A percentile compares a stretch with the other conserved stretches of the same genome.
Evolutionary conservation across 2,113 vertebrate species (phyloP).

Genomic region (Scopus umbretta): DNA sequence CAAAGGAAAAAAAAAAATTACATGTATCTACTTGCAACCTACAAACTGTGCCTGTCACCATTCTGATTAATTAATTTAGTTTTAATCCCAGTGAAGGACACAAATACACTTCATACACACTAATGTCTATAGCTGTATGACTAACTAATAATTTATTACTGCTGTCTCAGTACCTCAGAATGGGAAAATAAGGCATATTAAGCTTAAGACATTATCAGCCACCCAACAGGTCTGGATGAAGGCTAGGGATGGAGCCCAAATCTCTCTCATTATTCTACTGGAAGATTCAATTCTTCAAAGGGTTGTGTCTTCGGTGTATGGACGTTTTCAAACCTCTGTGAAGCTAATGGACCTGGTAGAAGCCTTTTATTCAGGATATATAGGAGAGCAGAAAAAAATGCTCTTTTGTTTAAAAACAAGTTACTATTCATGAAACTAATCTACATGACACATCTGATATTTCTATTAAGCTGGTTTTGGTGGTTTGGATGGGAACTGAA

Average conservation of each 20-base stretch:
- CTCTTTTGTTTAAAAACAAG: background rate
- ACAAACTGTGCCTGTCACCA: background rate
- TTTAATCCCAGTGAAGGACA: background rate
- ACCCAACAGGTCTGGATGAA: background rate
- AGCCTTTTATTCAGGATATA: background rate
- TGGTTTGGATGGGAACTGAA: background rate
- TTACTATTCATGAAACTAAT: background rate
- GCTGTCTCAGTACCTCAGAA: background rate
- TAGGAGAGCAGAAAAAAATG: background rate
- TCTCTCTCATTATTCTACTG: background rate
- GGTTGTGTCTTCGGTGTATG: background rate
- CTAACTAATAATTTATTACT: background rate
- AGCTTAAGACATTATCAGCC: background rate
- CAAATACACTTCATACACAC: background rate
- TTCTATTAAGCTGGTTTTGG: background rate
- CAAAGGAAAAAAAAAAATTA: background rate
- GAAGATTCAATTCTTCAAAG: background rate
- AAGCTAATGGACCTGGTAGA: background rate
- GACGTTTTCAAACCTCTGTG: background rate
- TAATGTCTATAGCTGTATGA: background rate
- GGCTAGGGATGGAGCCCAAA: background rate
- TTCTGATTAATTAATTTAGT: background rate
- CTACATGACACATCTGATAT: background rate
- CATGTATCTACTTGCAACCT: background rate
- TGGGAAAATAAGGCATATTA: background rate